Conservation (phyloP, 2,888 invertebrate species). For the Tribolium freemani region DNA sequence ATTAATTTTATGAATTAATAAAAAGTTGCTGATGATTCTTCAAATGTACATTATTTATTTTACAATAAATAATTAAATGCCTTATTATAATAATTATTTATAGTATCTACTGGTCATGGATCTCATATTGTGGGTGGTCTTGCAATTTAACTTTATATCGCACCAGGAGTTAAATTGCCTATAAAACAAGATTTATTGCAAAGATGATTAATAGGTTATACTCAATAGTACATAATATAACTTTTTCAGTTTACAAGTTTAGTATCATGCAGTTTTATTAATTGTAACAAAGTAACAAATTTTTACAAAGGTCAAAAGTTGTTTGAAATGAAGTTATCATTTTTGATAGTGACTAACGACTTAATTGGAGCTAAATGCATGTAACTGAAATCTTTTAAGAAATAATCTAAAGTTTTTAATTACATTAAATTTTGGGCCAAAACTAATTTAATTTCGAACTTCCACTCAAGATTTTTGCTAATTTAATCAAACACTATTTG, state of each 20-base stretch:
- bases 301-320: no score
- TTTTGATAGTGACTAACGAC: no score
- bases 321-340: no score
- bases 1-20: no score
- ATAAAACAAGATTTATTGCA: constrained; percentile 6
- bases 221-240: not conserved
- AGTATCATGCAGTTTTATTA: not conserved
- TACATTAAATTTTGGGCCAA: constrained; percentile 7
- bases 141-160: not conserved
- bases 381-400: no score
- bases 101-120: not conserved
- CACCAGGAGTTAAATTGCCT: constrained; percentile 11
- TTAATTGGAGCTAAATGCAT: no score
- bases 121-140: not conserved
- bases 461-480: not conserved
- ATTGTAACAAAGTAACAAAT: not conserved
- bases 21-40: not conserved
- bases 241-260: not conserved
- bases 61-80: not conserved
- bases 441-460: not conserved
- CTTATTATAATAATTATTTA: not conserved
- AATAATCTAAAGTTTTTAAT: constrained; percentile 9
- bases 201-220: not conserved
- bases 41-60: not conserved
- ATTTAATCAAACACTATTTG: no score